phyloP scores from a whole-genome alignment of 2,888 invertebrate species.

The Malachius bipustulatus region DNA sequence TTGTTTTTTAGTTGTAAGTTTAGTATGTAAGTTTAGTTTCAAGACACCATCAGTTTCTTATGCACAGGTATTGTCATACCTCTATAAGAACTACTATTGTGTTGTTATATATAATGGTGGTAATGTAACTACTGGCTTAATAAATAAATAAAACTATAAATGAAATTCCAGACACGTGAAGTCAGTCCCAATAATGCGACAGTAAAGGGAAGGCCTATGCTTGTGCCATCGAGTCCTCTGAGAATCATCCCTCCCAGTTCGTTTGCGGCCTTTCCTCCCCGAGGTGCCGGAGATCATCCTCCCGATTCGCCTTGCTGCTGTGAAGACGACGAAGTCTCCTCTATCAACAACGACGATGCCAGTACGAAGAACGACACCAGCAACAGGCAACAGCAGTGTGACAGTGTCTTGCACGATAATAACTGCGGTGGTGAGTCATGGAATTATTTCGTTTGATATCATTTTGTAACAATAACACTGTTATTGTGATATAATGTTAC shows the following conservation, averaged over 20 bases:
- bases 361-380: constrained; percentile 21
- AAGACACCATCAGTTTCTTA: too few relatives aligned
- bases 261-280: not conserved
- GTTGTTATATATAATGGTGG: too few relatives aligned
- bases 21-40: too few relatives aligned
- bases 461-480: too few relatives aligned
- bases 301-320: constrained; percentile 29
- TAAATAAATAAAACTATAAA: too few relatives aligned
- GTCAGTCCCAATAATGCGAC: constrained; percentile 15
- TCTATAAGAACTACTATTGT: too few relatives aligned
- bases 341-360: constrained; percentile 36
- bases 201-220: too few relatives aligned
- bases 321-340: constrained; percentile 43
- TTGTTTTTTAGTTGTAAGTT: too few relatives aligned
- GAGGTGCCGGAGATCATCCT: constrained; percentile 19
- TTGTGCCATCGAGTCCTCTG: constrained; percentile 31
- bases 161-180: not conserved
- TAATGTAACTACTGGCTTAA: too few relatives aligned
- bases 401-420: constrained; percentile 35
- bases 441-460: not conserved
- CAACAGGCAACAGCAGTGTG: constrained; percentile 34
- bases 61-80: too few relatives aligned
- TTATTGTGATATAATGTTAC: too few relatives aligned
- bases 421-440: constrained; percentile 21
- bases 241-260: constrained; percentile 21